Base-by-base conservation (phyloP, 2,113 vertebrate genomes). In the Sula dactylatra region DNA sequence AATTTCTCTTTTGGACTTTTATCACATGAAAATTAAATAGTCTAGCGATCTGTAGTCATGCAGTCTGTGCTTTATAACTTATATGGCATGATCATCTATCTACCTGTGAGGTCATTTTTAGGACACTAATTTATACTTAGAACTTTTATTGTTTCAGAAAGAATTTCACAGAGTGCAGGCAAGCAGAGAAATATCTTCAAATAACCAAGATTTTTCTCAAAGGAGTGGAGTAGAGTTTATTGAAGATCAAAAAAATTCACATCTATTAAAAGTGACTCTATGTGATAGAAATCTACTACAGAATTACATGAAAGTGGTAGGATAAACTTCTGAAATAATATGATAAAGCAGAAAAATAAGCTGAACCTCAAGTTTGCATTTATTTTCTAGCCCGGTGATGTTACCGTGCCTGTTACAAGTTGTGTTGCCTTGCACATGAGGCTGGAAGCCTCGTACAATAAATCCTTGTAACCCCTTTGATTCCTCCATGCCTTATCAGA, bases 161-260 rank as follows among this genome's bases (percentile, higher is more conserved):
- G 27, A 82, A 62, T 73, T 93, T 96, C 50, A 79, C 45, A 69
- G 52, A 86, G 45, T 90, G 38, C 27, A 74, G 56, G 27, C 81
- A 9, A 92, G 86, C 78, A 88, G 78, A 94, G 81, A 96, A 91
- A 83, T 94, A 90, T 90, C 86, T 96, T 94, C 86, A 95, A 96
- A 95, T 91, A 91, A 77, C 79, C 38, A 77, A 93, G 80, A 82
- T 90, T 93, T 94, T 94, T 91, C 88, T 94, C 71, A 85, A 89
- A 95, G 90, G 86, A 91, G 34, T 38, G 36, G 55, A 87, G 50
- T 54, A 88, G 82, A 94, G 50, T 87, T 93, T 93, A 88, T 31
- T 89, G 90, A 96, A 96, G 97, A 94, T 97, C 64, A 97, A 96
- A 96, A 91, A 90, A 88, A 95, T 85, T 97, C 93, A 94, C 84